Percentiles rank a stretch among this genome's conserved stretches.
phyloP scores from a whole-genome alignment of 2,797 vertebrate genomes.

The Stomatorhinus walkeri region DNA sequence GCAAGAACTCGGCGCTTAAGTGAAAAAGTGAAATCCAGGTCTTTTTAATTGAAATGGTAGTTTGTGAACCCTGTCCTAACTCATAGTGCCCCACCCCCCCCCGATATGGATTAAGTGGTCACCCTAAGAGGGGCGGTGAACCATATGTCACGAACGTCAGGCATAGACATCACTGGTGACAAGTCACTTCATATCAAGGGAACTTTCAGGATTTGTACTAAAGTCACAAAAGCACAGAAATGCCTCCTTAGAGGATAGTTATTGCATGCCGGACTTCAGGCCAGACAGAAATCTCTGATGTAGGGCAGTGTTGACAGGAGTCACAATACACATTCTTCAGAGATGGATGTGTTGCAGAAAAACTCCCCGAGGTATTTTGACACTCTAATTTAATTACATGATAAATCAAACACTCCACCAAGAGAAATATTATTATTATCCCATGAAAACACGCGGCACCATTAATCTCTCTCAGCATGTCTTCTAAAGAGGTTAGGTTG shows the following conservation, averaged over 20 bases:
- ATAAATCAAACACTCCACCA: slow-evolving; percentile 16
- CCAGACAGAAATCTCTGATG: background rate
- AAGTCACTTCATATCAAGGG: background rate
- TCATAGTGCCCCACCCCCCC: background rate
- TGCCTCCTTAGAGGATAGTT: background rate
- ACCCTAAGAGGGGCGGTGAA: background rate
- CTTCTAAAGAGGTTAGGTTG: background rate
- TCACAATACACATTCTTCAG: background rate
- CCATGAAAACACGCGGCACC: slow-evolving; percentile 6
- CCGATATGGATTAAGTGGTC: background rate
- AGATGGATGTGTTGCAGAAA: background rate
- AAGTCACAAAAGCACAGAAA: background rate
- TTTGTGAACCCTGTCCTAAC: background rate
- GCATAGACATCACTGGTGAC: background rate
- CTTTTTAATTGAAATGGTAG: background rate
- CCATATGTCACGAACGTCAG: background rate
- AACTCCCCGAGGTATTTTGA: background rate
- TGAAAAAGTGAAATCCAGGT: background rate
- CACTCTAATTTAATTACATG: slow-evolving; percentile 10
- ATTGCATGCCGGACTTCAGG: background rate
- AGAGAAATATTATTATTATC: slow-evolving; percentile 21
- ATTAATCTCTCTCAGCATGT: slow-evolving; percentile 3
- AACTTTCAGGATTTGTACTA: background rate
- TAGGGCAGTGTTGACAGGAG: slow-evolving; percentile 12
- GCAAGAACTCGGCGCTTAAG: background rate